Evolutionary conservation across 2,888 invertebrate species (phyloP), one percentile per base, ranked within the genome.

Genomic region (Clepsis dumicolana): DNA sequence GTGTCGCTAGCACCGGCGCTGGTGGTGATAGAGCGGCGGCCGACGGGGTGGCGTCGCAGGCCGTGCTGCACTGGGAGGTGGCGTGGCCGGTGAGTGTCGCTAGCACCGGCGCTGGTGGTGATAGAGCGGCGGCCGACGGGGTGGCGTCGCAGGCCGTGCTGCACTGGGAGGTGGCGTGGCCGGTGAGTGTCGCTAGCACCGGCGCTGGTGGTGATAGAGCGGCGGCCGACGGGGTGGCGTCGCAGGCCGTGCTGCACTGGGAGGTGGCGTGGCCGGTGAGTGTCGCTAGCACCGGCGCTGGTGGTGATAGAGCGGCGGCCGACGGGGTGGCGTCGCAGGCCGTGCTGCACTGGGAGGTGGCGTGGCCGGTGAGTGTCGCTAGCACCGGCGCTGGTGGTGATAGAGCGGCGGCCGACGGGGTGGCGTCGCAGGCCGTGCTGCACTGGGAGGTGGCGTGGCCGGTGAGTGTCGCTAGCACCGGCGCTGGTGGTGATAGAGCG

Each of bases 101-200:
- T 14, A 32, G 7, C 32, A 32, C 10, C 32, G 14, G 35, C 4
- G 35, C 35, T 12, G 35, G 35, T 97, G 14, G 35, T 35, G 35
- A 14, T 4, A 14, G 97, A 97, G 74, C 88, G 94, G 95, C 96
- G 82, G 94, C 95, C 0, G 79, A 86, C 61, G 93, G 94, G 0
- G 79, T 92, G 0, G 83, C 89, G 0, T 95, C 96, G 74, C 96
- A 96, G 77, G 96, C 97, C 71, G 92, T 98, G 44, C 90, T 98
- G 67, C 98, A 98, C 78, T 98, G 98, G 98, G 97, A 97, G 90
- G 97, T 97, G 91, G 90, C 96, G 66, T 98, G 98, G 97, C 98
- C 98, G 74, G 97, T 97, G 85, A 93, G 95, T 92, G 64, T 7
- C 10, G 32, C 32, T 35, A 35, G 1, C 14, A 14, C 10, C 1